Evolutionary conservation across 2,888 invertebrate genomes (phyloP).

Genomic region (Diplolepis rosae): DNA sequence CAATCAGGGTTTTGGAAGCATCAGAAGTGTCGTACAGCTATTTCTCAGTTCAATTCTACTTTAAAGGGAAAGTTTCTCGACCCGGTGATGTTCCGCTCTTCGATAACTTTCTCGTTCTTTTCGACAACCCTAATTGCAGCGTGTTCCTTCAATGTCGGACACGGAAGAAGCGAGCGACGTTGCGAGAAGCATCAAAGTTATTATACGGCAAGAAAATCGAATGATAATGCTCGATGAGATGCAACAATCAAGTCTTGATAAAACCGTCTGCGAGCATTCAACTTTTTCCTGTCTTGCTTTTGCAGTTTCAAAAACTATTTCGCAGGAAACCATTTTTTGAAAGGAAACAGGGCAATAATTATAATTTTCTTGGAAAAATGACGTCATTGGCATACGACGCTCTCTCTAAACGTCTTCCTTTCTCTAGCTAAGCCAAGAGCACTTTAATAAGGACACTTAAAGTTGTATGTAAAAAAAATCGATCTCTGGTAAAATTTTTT

Average conservation of each 20-base stretch:
- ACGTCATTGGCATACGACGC: too few species aligned
- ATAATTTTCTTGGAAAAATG: too few species aligned
- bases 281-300: slow-evolving; percentile 8
- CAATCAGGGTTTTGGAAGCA: neutral
- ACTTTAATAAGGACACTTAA: too few species aligned
- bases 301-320: neutral
- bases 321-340: too few species aligned
- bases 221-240: neutral
- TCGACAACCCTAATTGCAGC: neutral
- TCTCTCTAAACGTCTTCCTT: too few species aligned
- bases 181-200: neutral
- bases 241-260: slow-evolving; percentile 27
- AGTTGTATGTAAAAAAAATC: too few species aligned
- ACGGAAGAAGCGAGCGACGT: neutral
- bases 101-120: neutral
- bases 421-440: too few species aligned
- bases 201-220: neutral
- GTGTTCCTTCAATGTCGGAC: neutral
- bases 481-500: too few species aligned
- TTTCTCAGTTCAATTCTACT: neutral
- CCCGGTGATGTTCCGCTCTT: neutral
- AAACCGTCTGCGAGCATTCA: slow-evolving; percentile 37
- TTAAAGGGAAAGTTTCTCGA: neutral
- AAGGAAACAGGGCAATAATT: too few species aligned
- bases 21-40: neutral